A percentile compares a stretch with the other conserved stretches of the same genome.
phyloP scores from a whole-genome alignment of 23 tunicate genomes.

The Styela plicata region DNA sequence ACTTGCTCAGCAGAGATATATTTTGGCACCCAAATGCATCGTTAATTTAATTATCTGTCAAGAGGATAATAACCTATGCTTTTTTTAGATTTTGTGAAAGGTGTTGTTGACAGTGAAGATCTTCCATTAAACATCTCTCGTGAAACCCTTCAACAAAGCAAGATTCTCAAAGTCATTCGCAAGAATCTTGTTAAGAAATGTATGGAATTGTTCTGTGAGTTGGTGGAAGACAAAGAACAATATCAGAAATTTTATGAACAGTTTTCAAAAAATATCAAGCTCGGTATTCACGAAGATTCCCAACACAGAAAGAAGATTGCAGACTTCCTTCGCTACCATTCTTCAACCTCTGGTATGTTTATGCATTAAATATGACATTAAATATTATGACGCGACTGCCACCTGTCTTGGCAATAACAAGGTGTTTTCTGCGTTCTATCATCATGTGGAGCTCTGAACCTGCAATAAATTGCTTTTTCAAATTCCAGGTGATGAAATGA shows the following conservation, averaged over 20 bases:
- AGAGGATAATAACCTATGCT: neutral
- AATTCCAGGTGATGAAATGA: conserved; percentile 78
- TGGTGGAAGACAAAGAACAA: conserved; percentile 93
- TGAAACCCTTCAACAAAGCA: conserved; percentile 93
- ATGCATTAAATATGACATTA: neutral
- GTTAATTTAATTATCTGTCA: neutral
- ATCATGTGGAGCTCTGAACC: neutral
- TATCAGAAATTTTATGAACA: conserved; percentile 93
- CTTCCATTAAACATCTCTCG: conserved; percentile 94
- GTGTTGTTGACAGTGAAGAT: conserved; percentile 98
- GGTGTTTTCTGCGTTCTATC: too few relatives aligned
- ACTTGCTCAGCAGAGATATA: too few relatives aligned
- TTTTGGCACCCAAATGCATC: neutral
- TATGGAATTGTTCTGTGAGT: conserved; percentile 69
- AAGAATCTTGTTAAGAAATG: conserved; percentile 94
- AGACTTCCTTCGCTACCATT: conserved; percentile 71
- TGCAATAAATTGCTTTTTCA: neutral
- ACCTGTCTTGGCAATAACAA: neutral
- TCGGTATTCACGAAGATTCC: conserved; percentile 97
- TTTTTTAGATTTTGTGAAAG: conserved; percentile 84
- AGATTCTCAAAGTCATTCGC: conserved; percentile 94
- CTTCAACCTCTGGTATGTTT: conserved; percentile 78
- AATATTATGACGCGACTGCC: neutral
- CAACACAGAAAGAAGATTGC: conserved; percentile 95
- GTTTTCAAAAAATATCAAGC: conserved; percentile 89